Base-by-base conservation (phyloP, 1,140 invertebrate species). In the Aphelenchoides besseyi region DNA sequence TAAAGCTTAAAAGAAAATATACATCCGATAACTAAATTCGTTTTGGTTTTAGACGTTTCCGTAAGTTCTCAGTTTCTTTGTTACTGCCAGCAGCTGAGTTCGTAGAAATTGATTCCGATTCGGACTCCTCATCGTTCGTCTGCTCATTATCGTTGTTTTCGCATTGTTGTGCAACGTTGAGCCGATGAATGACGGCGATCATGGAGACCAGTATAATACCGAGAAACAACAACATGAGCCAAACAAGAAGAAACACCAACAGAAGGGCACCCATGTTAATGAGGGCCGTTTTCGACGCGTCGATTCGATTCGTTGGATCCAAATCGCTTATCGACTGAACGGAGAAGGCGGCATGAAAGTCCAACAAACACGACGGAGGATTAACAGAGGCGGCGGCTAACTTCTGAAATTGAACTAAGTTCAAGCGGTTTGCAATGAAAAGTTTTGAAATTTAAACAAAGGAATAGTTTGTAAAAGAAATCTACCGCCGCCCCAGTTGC, bases 191-290 rank as follows among this genome's bases (percentile, higher is more conserved):
- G 0, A 71, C 23, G n/a, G 57, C 12, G 0, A 48, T 32, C 2
- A 57, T 30, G 61, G 16, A 53, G 23, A 74, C 57, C 16, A 74
- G 3, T 2, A 74, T 26, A 8, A 74, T 37, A 3, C 68, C 54
- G 29, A 23, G 57, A 26, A 57, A 18, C 3, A 74, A 29, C 1
- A 74, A 26, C 9, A 68, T 32, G n/a, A 75, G 33, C 72, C 72
- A 74, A 29, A 74, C 26, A 8, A 77, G 28, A 37, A 74, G 71
- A 18, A 74, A 61, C 18, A 75, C 41, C 12, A 74, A 18, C 0
- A 74, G 28, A 3, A 74, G 28, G 18, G 52, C 73, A 23, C 35
- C 36, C 59, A 69, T 69, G 18, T 69, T 66, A 18, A 74, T 32
- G 18, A 75, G 16, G 0, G 72, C 73, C 1, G 28, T 29, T 37